Conservation (phyloP, 92 coral and sea anemone species). For the Phymanthus crucifer region DNA sequence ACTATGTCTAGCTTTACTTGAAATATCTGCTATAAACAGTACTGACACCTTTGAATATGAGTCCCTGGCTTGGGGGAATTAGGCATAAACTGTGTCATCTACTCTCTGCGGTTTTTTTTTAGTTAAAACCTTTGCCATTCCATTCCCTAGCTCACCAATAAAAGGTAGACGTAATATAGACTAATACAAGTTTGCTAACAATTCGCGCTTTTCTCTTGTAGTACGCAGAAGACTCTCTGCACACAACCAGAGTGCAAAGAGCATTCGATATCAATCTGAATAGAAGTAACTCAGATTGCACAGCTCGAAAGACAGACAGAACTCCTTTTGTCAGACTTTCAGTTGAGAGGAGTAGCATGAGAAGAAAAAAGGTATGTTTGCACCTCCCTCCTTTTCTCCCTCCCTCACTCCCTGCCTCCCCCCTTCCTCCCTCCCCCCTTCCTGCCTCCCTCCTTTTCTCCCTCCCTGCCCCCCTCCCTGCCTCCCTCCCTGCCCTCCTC, state of each 20-base stretch:
- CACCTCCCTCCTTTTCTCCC: background rate
- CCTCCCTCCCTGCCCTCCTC: no score
- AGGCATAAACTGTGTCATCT: no score
- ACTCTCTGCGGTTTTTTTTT: no score
- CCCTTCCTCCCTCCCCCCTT: background rate
- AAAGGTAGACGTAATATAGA: no score
- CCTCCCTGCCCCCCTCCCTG: no score
- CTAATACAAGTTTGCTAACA: background rate
- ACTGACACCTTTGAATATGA: no score
- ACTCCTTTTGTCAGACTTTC: conserved; percentile 86
- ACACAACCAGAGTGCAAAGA: conserved; percentile 60
- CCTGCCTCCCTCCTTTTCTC: background rate
- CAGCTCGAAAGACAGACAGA: conserved; percentile 86
- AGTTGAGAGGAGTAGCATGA: conserved; percentile 89
- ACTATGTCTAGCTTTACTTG: no score
- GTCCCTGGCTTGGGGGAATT: no score
- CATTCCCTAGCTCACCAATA: no score
- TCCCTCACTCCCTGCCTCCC: background rate
- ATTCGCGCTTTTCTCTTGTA: conserved; percentile 26
- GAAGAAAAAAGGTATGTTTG: conserved; percentile 63
- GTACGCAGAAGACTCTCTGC: conserved; percentile 77
- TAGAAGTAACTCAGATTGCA: conserved; percentile 98
- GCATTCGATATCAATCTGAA: conserved; percentile 84
- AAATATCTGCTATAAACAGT: no score
- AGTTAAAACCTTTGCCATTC: no score